phyloP scores from a whole-genome alignment of 2,888 invertebrate species.

The Yponomeuta sedellus region DNA sequence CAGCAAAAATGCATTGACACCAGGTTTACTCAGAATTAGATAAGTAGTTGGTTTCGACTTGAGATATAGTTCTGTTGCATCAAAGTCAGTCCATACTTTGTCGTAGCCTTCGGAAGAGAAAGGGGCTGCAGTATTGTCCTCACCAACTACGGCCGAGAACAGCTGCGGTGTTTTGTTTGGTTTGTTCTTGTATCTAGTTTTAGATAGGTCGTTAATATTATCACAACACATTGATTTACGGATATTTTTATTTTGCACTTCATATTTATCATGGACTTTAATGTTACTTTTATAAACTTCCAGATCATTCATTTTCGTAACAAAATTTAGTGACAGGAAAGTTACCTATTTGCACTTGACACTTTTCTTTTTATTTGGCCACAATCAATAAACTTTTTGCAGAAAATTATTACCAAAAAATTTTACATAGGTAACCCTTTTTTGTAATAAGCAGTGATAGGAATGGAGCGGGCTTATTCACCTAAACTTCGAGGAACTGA shows the following conservation, averaged over 20 bases:
- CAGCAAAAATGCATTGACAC: slow-evolving; percentile 64
- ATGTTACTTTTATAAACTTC: slow-evolving; percentile 39
- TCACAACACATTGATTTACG: slow-evolving; percentile 36
- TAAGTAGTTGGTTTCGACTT: slow-evolving; percentile 72
- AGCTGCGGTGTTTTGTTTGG: slow-evolving; percentile 32
- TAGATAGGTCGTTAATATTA: slow-evolving; percentile 32
- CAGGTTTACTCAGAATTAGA: slow-evolving; percentile 78
- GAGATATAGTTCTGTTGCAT: slow-evolving; percentile 68
- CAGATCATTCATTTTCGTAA: slow-evolving; percentile 33
- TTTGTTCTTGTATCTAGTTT: slow-evolving; percentile 23
- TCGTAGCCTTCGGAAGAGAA: slow-evolving; percentile 30
- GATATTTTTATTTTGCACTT: slow-evolving; percentile 31
- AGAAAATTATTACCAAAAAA: neutral
- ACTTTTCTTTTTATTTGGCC: slow-evolving; percentile 11
- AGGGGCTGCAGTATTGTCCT: slow-evolving; percentile 53
- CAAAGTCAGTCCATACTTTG: slow-evolving; percentile 68
- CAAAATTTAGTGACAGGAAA: slow-evolving; percentile 23
- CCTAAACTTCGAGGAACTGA: too few relatives aligned
- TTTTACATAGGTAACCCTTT: neutral
- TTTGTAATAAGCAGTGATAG: too few relatives aligned
- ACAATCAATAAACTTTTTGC: neutral
- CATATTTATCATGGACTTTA: slow-evolving; percentile 38
- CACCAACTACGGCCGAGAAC: slow-evolving; percentile 51
- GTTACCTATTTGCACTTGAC: slow-evolving; percentile 9
- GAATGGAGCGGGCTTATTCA: too few relatives aligned